phyloP scores from a whole-genome alignment of 2,113 vertebrate species.

The Otis tarda region DNA sequence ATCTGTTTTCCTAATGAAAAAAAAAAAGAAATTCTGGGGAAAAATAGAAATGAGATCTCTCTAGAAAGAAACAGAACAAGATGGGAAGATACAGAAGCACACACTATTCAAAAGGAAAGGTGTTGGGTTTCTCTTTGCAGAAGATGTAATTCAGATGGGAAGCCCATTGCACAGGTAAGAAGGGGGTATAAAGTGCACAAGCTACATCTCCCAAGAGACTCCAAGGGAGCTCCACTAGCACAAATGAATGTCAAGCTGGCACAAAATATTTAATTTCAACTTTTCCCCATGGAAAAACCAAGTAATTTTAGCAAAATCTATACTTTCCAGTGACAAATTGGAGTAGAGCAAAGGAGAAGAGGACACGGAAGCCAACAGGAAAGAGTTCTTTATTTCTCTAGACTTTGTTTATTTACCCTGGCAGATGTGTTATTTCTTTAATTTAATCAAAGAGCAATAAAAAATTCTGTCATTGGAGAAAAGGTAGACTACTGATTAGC shows the following conservation, averaged over 20 bases:
- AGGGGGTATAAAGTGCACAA: not conserved
- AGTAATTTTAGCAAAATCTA: not conserved
- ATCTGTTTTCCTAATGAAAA: not conserved
- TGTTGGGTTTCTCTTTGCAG: not conserved
- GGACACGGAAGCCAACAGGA: not conserved
- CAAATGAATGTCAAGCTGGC: not conserved
- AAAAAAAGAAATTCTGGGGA: not conserved
- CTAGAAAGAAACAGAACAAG: not conserved
- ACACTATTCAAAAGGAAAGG: accelerated
- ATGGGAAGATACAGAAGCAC: not conserved
- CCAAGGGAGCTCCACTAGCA: not conserved
- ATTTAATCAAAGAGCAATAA: not conserved
- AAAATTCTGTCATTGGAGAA: not conserved
- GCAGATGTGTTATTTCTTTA: not conserved
- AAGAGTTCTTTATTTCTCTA: not conserved
- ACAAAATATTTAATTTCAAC: constrained; percentile 11
- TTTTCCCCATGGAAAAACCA: not conserved
- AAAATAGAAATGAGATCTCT: not conserved
- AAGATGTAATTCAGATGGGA: not conserved
- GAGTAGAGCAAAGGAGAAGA: not conserved
- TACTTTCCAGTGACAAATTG: not conserved
- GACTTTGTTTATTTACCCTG: not conserved
- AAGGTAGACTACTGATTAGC: not conserved
- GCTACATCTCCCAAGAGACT: not conserved
- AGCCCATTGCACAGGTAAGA: not conserved